Evolutionary conservation across 2,113 vertebrate genomes (phyloP), one percentile per base, ranked within the genome.

Genomic region (Cathartes aura): DNA sequence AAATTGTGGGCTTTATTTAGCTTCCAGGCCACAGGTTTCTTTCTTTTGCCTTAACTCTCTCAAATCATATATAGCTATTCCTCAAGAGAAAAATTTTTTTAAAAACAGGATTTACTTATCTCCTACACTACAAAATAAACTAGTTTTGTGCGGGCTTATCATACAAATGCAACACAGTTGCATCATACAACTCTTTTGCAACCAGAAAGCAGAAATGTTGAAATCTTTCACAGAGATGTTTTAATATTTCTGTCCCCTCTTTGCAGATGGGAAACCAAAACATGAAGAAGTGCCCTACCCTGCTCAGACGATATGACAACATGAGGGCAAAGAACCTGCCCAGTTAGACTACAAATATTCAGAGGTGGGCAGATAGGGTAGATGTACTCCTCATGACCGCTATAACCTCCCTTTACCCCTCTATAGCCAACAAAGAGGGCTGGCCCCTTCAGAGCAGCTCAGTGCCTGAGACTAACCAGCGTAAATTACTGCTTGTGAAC

Each of bases 41-140:
- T 58, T 67, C 36, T 86, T 76, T 83, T 56, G 21, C 80, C 59
- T 76, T 63, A 86, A 75, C 15, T 59, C 70, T 80, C 53, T 47
- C 43, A 90, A 91, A 82, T 59, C 16, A 48, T 16, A 68, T 8
- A 36, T 4, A 50, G 8, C 2, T 89, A 93, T 78, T 81, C 53
- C n/a, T 83, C 50, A 45, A 79, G 15, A 80, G 40, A 38, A 83
- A 67, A 6, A 27, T 42, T n/a, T 58, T 38, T 79, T 71, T n/a
- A 27, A 58, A 55, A 87, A 40, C 21, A 56, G 23, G 23, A 82
- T 78, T 95, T 80, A 38, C 38, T 84, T 89, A 42, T n/a, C 30
- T 74, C n/a, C 17, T 50, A 26, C 36, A 24, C 30, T 75, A 73
- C 48, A 56, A 81, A 97, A 84, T 34, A 84, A 91, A 89, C n/a